Evolutionary conservation across 2,113 vertebrate species (phyloP).

Genomic region (Pollimyrus isidori): DNA sequence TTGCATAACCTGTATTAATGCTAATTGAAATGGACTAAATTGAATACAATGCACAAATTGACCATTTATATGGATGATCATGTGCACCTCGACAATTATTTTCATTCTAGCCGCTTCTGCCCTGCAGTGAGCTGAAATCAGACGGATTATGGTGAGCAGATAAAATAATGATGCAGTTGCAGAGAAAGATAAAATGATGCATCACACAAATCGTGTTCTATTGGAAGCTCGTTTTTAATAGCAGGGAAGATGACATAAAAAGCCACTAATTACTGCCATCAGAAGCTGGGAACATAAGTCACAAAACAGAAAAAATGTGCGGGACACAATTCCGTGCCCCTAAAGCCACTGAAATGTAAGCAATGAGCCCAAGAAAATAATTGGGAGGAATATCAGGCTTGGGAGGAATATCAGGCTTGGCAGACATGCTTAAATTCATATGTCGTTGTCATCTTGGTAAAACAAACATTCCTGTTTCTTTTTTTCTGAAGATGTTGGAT

Average conservation of each 20-base stretch:
- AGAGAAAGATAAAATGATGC: constrained; percentile 42
- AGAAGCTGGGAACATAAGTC: constrained; percentile 34
- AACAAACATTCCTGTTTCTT: background rate
- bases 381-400: background rate
- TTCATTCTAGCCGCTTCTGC: constrained; percentile 44
- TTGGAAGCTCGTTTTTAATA: background rate
- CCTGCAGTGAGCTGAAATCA: constrained; percentile 38
- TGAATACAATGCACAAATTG: constrained; percentile 6
- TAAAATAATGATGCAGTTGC: constrained; percentile 30
- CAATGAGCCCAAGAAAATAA: background rate
- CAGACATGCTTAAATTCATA: background rate
- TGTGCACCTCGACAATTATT: constrained; percentile 35
- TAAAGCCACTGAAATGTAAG: background rate
- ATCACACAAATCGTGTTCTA: background rate
- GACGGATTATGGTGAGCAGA: constrained; percentile 18
- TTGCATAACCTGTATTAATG: constrained; percentile 19
- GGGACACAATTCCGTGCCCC: background rate
- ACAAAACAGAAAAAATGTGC: background rate
- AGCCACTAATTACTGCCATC: constrained; percentile 48
- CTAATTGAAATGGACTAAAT: constrained; percentile 41
- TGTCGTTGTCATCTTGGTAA: background rate
- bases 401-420: background rate
- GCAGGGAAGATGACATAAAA: constrained; percentile 19
- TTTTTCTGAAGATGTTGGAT: background rate
- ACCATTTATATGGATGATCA: constrained; percentile 17